Conservation (phyloP, 1,140 invertebrate species). For the Panagrolaimus sp. region DNA sequence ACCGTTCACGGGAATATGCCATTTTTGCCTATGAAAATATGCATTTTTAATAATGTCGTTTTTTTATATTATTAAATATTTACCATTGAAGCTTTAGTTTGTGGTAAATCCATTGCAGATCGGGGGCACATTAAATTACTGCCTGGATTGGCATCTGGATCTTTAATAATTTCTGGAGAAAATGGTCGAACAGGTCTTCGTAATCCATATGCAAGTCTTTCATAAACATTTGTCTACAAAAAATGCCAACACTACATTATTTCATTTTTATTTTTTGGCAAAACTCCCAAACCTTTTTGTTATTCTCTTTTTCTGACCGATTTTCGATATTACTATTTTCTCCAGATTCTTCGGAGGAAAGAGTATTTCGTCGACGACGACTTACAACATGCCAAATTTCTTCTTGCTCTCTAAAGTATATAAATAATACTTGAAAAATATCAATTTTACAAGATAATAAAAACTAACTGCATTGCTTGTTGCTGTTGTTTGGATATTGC, state of each 20-base stretch:
- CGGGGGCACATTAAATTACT: slow-evolving; percentile 26
- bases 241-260: too few relatives aligned
- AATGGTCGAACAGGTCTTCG: background rate
- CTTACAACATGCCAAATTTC: background rate
- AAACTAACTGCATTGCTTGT: background rate
- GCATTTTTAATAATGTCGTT: slow-evolving; percentile 30
- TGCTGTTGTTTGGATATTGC: too few relatives aligned
- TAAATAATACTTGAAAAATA: background rate
- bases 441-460: background rate
- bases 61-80: background rate
- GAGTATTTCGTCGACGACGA: background rate
- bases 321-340: too few relatives aligned
- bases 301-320: too few relatives aligned
- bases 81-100: slow-evolving; percentile 26
- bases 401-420: background rate
- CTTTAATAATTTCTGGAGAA: background rate
- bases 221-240: background rate
- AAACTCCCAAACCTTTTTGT: too few relatives aligned
- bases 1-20: slow-evolving; percentile 44
- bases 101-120: slow-evolving; percentile 37
- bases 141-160: background rate
- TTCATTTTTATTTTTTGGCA: too few relatives aligned
- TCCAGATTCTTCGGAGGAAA: too few relatives aligned
- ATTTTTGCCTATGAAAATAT: slow-evolving; percentile 53
- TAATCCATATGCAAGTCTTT: background rate